A percentile compares a stretch with the other conserved stretches of the same genome.
phyloP scores from a whole-genome alignment of 2,888 invertebrate species.

The Odontothrips loti region DNA sequence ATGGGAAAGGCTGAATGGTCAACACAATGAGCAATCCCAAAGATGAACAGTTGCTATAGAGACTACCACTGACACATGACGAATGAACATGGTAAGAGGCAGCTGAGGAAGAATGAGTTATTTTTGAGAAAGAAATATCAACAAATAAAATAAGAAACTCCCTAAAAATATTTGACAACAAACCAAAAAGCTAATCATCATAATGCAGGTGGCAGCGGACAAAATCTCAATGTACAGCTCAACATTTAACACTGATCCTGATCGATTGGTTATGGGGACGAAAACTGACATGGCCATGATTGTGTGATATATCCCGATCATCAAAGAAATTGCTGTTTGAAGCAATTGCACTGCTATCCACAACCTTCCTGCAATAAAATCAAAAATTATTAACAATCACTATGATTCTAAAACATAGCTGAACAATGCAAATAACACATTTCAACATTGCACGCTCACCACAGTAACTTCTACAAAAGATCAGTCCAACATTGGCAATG shows the following conservation, averaged over 20 bases:
- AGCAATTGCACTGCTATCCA: constrained; percentile 29
- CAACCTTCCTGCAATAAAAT: constrained; percentile 28
- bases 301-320: constrained; percentile 33
- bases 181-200: constrained; percentile 33
- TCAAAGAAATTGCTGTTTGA: constrained; percentile 30
- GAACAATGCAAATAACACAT: too few species aligned
- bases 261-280: constrained; percentile 58
- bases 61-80: background rate
- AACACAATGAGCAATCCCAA: background rate
- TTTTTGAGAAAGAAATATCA: background rate
- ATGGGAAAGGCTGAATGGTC: background rate
- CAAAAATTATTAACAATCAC: background rate
- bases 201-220: constrained; percentile 32
- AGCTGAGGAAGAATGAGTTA: background rate
- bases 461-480: constrained; percentile 32
- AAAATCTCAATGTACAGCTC: constrained; percentile 47
- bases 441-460: constrained; percentile 31
- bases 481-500: constrained; percentile 40
- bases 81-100: background rate
- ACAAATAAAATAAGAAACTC: background rate
- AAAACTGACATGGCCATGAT: constrained; percentile 46
- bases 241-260: constrained; percentile 52
- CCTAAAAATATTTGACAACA: constrained; percentile 18
- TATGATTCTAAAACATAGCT: background rate
- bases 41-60: background rate